Percentiles rank a stretch among this genome's conserved stretches.
These are phyloP conservation scores for Herpetotheres cachinnans DNA, from an alignment of 2,113 vertebrate genomes.

Conservation along the genomic window DNA sequence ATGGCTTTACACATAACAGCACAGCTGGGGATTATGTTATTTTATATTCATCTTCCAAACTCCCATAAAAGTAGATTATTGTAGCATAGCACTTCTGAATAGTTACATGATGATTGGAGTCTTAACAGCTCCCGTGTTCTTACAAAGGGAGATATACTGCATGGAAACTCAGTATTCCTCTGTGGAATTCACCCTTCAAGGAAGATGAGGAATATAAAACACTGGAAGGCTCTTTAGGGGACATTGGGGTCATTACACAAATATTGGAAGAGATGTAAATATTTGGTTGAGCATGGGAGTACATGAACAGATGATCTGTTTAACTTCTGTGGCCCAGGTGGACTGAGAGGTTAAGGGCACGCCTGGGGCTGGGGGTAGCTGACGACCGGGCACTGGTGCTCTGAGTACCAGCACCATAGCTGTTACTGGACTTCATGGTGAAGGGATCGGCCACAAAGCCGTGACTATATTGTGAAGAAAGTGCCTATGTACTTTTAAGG, in stretches of 20 bases:
- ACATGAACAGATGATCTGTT: neutral
- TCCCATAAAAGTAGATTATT: conserved; percentile 57
- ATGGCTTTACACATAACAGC: conserved; percentile 33
- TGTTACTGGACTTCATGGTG: neutral
- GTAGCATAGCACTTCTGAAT: conserved; percentile 31
- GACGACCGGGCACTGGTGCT: neutral
- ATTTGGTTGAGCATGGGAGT: neutral
- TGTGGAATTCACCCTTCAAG: neutral
- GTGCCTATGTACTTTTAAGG: neutral
- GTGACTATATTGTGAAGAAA: fast-evolving
- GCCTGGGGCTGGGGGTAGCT: neutral
- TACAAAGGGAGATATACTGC: neutral
- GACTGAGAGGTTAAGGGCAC: neutral
- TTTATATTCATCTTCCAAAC: conserved; percentile 58
- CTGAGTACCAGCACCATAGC: neutral
- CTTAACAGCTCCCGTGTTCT: neutral
- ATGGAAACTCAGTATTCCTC: neutral
- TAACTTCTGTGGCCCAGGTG: neutral
- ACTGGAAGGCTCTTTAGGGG: neutral
- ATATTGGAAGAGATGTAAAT: neutral
- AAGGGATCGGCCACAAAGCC: neutral
- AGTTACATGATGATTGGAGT: neutral
- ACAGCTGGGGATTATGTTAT: conserved; percentile 50
- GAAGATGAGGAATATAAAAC: neutral
- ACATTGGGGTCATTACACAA: neutral